phyloP scores from a whole-genome alignment of 2,888 invertebrate species.

The Ophioninae sp. region DNA sequence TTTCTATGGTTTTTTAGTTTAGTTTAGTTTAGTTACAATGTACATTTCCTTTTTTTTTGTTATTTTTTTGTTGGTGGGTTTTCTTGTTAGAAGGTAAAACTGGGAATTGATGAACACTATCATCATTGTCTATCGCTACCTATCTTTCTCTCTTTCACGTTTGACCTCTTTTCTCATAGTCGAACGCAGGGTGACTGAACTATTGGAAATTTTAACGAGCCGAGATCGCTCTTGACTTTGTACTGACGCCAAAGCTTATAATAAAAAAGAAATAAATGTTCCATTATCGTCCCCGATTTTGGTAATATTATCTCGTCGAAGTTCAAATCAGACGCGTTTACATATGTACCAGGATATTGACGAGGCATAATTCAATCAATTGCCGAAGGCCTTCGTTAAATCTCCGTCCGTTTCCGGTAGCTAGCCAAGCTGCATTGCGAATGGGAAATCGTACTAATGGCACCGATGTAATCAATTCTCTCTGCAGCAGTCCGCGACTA shows the following conservation, averaged over 20 bases:
- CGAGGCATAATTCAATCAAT: slow-evolving; percentile 9
- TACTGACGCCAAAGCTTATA: neutral
- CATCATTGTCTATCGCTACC: too few relatives aligned
- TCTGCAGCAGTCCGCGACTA: neutral
- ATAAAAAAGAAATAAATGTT: neutral
- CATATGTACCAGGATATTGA: neutral
- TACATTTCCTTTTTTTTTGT: too few relatives aligned
- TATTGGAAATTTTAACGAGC: too few relatives aligned
- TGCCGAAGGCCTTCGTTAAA: slow-evolving; percentile 19
- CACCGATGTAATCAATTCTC: slow-evolving; percentile 24
- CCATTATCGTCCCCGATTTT: neutral
- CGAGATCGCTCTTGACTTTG: neutral
- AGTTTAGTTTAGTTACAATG: too few relatives aligned
- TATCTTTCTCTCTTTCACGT: too few relatives aligned
- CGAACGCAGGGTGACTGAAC: too few relatives aligned
- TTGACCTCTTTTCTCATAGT: too few relatives aligned
- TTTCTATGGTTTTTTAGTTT: too few relatives aligned
- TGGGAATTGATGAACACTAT: too few relatives aligned
- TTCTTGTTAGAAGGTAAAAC: too few relatives aligned
- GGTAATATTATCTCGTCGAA: neutral
- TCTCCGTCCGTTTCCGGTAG: slow-evolving; percentile 9
- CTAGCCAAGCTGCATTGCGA: neutral
- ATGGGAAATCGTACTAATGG: neutral
- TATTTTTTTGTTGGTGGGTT: too few relatives aligned
- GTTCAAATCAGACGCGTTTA: slow-evolving; percentile 12